Conservation (phyloP, 2,888 invertebrate genomes). For the Tridacna crocea region DNA sequence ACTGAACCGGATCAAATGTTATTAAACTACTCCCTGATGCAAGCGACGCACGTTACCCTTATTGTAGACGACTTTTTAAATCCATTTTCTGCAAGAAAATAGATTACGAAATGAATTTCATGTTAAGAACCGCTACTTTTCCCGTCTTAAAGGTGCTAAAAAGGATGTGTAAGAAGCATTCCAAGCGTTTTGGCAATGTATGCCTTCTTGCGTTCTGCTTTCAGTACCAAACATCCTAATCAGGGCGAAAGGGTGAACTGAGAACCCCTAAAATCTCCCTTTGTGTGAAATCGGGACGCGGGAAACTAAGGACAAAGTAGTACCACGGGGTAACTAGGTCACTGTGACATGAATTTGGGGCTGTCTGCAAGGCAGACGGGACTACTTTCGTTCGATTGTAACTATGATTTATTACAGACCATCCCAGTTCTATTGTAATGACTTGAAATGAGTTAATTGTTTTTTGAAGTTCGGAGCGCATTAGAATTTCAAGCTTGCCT, state of each 20-base stretch:
- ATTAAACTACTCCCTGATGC: conserved; percentile 5
- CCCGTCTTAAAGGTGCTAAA: too few species aligned
- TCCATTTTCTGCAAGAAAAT: neutral
- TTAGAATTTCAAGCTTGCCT: too few species aligned
- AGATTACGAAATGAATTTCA: too few species aligned
- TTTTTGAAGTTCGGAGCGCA: too few species aligned
- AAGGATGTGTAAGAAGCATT: too few species aligned
- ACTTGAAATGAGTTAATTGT: too few species aligned
- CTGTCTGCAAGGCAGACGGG: conserved; percentile 1
- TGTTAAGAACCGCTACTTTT: too few species aligned
- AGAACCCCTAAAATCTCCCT: conserved; percentile 17
- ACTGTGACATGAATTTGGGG: conserved; percentile 8
- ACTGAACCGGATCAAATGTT: conserved; percentile 15
- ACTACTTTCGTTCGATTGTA: conserved; percentile 14
- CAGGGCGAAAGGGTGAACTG: neutral
- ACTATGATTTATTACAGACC: neutral
- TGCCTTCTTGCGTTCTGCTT: too few species aligned
- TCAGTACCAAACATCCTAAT: too few species aligned
- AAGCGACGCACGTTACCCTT: neutral
- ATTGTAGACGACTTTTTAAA: conserved; percentile 9
- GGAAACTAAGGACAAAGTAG: conserved; percentile 26
- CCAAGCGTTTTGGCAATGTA: too few species aligned
- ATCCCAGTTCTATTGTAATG: neutral
- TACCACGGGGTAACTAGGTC: conserved; percentile 22
- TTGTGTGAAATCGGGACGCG: conserved; percentile 25